These are phyloP conservation scores for Chaetops frenatus DNA, from an alignment of 2,113 vertebrate species.

Conservation along the genomic window DNA sequence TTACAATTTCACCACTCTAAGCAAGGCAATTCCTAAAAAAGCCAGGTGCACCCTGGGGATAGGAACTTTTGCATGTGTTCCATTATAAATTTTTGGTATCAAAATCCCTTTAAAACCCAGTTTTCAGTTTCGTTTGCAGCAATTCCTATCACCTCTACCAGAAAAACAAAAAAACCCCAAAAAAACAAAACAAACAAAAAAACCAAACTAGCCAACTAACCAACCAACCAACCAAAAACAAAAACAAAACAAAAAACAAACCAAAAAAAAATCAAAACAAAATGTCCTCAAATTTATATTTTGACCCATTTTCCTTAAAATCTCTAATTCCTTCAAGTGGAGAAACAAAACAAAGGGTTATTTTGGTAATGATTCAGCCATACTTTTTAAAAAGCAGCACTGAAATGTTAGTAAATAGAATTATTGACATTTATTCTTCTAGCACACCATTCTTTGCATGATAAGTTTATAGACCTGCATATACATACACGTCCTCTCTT, in stretches of 20 bases:
- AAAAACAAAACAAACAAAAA: too few species aligned
- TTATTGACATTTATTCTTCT: neutral
- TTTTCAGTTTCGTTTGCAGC: neutral
- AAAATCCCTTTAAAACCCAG: neutral
- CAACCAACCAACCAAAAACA: too few species aligned
- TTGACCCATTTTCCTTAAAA: neutral
- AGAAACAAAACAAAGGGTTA: neutral
- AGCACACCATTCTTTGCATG: neutral
- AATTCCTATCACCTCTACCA: neutral
- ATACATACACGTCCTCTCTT: neutral
- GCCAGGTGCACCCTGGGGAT: neutral
- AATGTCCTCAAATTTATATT: neutral
- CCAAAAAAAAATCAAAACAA: too few species aligned
- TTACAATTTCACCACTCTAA: neutral
- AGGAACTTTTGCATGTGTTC: neutral
- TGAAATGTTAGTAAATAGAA: neutral
- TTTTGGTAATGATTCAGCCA: neutral
- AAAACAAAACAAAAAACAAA: too few species aligned
- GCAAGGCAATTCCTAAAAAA: neutral
- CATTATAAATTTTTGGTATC: neutral
- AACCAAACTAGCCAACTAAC: too few species aligned
- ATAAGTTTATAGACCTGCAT: fast-evolving
- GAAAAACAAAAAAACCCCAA: too few species aligned
- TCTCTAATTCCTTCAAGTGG: neutral
- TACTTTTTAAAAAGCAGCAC: neutral